A percentile compares a stretch with the other conserved stretches of the same genome.
Conservation (phyloP, 2,113 vertebrate genomes). For the Sminthopsis crassicaudata region DNA sequence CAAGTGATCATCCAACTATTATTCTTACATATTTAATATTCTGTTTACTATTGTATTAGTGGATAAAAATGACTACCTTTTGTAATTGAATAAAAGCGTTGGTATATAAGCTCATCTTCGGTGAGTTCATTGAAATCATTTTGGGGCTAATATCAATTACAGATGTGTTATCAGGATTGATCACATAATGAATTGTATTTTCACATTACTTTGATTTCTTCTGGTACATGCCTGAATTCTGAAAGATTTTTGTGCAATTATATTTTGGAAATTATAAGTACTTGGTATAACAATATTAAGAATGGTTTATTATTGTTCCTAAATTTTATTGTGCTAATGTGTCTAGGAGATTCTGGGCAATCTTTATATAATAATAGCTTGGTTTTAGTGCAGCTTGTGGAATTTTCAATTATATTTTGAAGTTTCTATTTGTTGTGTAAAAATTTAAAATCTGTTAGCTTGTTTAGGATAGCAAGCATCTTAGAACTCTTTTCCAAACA, state of each 20-base stretch:
- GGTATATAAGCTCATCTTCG: neutral
- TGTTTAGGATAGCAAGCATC: neutral
- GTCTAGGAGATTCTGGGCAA: neutral
- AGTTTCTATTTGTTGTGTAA: neutral
- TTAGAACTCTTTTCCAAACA: neutral
- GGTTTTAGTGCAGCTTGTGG: neutral
- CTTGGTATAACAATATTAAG: neutral
- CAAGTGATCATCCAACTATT: neutral
- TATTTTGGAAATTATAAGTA: neutral
- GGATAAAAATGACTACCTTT: neutral
- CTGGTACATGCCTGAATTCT: neutral
- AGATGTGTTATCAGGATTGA: neutral
- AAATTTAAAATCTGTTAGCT: neutral
- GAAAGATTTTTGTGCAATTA: neutral
- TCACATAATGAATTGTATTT: neutral
- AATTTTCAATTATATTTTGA: neutral
- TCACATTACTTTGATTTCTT: neutral
- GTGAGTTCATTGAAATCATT: neutral
- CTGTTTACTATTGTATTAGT: neutral
- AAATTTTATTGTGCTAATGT: neutral
- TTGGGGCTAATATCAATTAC: neutral
- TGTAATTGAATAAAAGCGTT: neutral
- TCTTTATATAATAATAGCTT: neutral
- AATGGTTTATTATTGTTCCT: neutral
- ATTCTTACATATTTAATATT: neutral